Conservation (phyloP, 2,797 vertebrate genomes). For the Brachyrhaphis roseni region DNA sequence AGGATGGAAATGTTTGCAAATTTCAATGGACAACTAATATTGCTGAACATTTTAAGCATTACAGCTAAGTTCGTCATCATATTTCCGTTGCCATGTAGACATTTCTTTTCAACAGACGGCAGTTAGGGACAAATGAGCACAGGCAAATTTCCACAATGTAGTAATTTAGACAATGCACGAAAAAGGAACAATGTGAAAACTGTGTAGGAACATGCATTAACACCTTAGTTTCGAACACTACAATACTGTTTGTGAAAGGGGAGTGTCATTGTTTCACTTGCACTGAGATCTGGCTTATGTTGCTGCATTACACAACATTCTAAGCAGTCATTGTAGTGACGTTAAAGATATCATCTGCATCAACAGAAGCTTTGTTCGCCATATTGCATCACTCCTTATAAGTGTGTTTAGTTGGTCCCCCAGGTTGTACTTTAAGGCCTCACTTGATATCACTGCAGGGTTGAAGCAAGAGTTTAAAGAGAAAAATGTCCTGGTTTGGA, state of each 20-base stretch:
- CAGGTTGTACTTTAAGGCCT: slow-evolving; percentile 43
- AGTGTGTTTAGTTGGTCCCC: slow-evolving; percentile 62
- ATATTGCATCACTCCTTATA: slow-evolving; percentile 65
- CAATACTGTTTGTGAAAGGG: slow-evolving; percentile 14
- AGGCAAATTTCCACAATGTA: background rate
- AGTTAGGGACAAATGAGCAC: background rate
- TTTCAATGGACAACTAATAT: background rate
- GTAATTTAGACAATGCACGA: background rate
- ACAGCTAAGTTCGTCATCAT: background rate
- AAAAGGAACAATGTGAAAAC: background rate
- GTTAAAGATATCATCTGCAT: slow-evolving; percentile 29
- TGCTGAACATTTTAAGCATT: background rate
- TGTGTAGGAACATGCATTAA: background rate
- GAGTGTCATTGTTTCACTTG: slow-evolving; percentile 2
- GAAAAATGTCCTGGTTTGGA: slow-evolving; percentile 76
- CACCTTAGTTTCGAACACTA: background rate
- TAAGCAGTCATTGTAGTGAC: slow-evolving; percentile 10
- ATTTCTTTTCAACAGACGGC: background rate
- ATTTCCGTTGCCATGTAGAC: background rate
- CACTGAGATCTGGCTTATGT: background rate
- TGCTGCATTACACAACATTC: slow-evolving; percentile 14
- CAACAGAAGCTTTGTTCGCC: slow-evolving; percentile 50
- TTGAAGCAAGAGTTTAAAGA: slow-evolving; percentile 60
- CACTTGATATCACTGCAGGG: slow-evolving; percentile 52
- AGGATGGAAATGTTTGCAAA: background rate